These are phyloP conservation scores for Phylloscopus trochilus DNA, from an alignment of 2,113 vertebrate genomes.

Conservation along the genomic window DNA sequence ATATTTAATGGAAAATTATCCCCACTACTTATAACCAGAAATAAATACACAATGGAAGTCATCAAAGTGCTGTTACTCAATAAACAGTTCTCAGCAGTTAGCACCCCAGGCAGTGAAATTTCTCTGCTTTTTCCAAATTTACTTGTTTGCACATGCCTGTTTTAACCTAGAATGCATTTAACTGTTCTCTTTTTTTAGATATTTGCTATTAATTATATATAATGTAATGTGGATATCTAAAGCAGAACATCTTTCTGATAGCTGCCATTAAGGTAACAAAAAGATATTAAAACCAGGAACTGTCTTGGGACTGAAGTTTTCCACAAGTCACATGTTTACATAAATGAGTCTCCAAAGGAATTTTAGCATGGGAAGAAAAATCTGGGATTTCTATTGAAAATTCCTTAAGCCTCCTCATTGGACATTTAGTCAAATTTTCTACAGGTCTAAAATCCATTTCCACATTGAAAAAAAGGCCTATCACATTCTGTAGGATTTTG, in stretches of 20 bases:
- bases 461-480: accelerated
- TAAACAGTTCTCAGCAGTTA: neutral
- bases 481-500: neutral
- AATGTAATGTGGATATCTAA: neutral
- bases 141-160: neutral
- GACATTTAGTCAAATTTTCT: neutral
- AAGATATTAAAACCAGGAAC: neutral
- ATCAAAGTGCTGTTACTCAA: neutral
- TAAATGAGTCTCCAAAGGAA: neutral
- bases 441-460: neutral
- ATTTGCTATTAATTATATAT: neutral
- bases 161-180: neutral
- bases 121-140: neutral
- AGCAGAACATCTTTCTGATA: neutral
- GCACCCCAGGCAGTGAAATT: neutral
- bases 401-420: neutral
- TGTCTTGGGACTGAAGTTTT: neutral
- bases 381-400: neutral
- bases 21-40: neutral
- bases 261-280: neutral
- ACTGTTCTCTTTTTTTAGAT: neutral
- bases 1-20: neutral
- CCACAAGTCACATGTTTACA: neutral
- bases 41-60: neutral
- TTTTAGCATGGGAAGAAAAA: neutral